Evolutionary conservation across 2,113 vertebrate genomes (phyloP).

Genomic region (Petrocephalus zakoni): DNA sequence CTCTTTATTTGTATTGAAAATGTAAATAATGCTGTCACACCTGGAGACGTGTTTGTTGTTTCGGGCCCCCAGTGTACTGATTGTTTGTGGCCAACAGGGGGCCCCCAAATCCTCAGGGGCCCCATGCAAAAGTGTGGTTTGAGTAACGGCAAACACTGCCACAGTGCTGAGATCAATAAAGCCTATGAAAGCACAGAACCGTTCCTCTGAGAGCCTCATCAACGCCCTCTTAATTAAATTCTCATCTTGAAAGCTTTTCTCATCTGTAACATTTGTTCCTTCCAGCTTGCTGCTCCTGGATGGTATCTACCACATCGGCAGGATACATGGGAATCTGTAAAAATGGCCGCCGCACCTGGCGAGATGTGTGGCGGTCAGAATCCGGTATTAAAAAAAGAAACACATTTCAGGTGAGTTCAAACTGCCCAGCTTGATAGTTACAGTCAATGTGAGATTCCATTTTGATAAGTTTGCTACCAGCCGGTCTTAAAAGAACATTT

Average conservation of each 20-base stretch:
- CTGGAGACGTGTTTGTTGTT: not conserved
- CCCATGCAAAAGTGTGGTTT: not conserved
- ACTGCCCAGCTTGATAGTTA: not conserved
- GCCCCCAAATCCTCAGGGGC: not conserved
- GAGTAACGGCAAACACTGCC: not conserved
- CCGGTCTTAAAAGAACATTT: not conserved
- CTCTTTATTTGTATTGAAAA: not conserved
- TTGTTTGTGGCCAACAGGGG: not conserved
- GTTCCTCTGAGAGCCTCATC: not conserved
- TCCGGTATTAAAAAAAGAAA: not conserved
- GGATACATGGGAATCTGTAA: no score
- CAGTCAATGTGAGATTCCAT: not conserved
- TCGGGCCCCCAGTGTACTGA: not conserved
- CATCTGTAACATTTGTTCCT: not conserved
- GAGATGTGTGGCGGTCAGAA: not conserved
- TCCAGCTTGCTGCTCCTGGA: not conserved
- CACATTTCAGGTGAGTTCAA: not conserved
- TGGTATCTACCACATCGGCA: not conserved
- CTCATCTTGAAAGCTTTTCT: conserved; percentile 8
- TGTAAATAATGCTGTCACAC: not conserved
- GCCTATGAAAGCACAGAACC: not conserved
- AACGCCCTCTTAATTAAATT: not conserved
- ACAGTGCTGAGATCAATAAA: not conserved
- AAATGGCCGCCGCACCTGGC: not conserved
- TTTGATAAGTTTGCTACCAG: not conserved